These are phyloP conservation scores for Chionis minor DNA, from an alignment of 2,113 vertebrate genomes.

Conservation along the genomic window DNA sequence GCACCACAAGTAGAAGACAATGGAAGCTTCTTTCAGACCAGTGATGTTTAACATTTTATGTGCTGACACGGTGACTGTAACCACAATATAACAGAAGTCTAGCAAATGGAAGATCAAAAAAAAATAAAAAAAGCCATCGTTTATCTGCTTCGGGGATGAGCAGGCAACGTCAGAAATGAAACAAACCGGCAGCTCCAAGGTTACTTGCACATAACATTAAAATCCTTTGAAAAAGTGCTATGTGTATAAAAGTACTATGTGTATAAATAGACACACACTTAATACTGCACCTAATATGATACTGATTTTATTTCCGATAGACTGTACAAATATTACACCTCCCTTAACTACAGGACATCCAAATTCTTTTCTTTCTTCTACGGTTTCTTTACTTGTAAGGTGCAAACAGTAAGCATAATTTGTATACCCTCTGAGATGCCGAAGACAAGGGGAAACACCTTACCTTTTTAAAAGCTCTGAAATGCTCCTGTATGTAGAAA, in stretches of 20 bases:
- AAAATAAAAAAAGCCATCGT: constrained; percentile 52
- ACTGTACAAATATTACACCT: not conserved
- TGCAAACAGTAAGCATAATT: not conserved
- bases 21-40: constrained; percentile 64
- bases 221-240: not conserved
- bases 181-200: constrained; percentile 44
- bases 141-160: constrained; percentile 65
- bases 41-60: constrained; percentile 74
- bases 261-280: not conserved
- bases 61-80: constrained; percentile 68
- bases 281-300: not conserved
- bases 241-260: not conserved
- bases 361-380: not conserved
- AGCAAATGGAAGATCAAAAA: constrained; percentile 65
- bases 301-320: not conserved
- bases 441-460: not conserved
- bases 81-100: constrained; percentile 49
- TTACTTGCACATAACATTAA: not conserved
- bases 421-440: not conserved
- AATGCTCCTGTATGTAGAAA: not conserved
- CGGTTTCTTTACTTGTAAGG: not conserved
- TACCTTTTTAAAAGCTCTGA: not conserved
- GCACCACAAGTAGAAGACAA: constrained; percentile 66
- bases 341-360: not conserved
- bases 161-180: constrained; percentile 59